Evolutionary conservation across 2,888 invertebrate species (phyloP).

Genomic region (Heteromyza rotundicornis): DNA sequence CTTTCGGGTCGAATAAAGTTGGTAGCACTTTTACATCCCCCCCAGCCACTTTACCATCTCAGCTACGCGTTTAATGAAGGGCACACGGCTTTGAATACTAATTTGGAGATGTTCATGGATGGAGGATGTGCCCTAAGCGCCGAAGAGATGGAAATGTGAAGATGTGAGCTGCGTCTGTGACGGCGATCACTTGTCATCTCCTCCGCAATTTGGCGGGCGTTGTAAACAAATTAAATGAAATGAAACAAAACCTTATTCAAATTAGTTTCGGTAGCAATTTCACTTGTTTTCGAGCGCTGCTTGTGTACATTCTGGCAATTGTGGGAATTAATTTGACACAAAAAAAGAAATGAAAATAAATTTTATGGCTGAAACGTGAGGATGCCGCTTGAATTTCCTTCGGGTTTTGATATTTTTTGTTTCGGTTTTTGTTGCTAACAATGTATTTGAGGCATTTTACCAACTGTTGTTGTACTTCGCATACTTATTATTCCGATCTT

Average conservation of each 20-base stretch:
- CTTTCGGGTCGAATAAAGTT: slow-evolving; percentile 3
- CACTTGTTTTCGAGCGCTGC: neutral
- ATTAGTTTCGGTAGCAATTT: neutral
- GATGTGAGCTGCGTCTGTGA: neutral
- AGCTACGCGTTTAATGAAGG: neutral
- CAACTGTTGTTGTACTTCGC: neutral
- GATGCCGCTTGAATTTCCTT: slow-evolving; percentile 43
- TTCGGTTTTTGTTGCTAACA: slow-evolving; percentile 5
- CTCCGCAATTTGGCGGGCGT: neutral
- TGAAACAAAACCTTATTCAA: neutral
- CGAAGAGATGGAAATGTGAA: neutral
- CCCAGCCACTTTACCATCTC: neutral
- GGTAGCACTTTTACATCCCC: neutral
- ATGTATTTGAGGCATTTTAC: too few relatives aligned
- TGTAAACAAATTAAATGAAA: too few relatives aligned
- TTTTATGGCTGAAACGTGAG: slow-evolving; percentile 59
- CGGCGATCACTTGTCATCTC: neutral
- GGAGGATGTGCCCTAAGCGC: neutral
- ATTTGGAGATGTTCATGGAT: neutral
- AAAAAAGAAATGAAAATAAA: slow-evolving; percentile 42
- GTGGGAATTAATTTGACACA: slow-evolving; percentile 27
- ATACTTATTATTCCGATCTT: slow-evolving; percentile 35
- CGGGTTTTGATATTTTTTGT: neutral
- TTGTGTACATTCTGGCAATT: slow-evolving; percentile 12
- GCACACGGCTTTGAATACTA: neutral